These are phyloP conservation scores for Gymnodraco acuticeps DNA, from an alignment of 2,797 vertebrate genomes.

Conservation along the genomic window DNA sequence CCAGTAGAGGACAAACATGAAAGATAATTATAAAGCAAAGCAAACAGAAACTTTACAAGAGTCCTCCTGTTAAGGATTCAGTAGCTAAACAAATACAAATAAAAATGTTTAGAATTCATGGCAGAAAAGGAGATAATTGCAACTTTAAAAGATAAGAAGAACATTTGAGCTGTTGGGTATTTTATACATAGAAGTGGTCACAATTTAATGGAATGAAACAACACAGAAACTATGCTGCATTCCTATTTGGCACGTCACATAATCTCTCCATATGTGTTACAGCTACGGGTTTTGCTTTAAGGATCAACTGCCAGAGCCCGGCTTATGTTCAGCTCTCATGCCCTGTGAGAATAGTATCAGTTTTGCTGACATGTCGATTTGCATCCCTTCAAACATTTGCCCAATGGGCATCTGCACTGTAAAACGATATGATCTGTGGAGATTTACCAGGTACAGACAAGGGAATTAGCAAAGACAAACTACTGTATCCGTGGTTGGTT, in stretches of 20 bases:
- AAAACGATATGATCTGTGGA: slow-evolving; percentile 62
- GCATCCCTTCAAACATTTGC: slow-evolving; percentile 46
- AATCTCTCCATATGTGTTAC: slow-evolving; percentile 32
- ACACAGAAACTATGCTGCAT: slow-evolving; percentile 33
- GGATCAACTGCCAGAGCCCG: slow-evolving; percentile 37
- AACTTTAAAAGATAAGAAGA: not conserved
- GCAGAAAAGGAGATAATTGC: not conserved
- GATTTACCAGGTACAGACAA: slow-evolving; percentile 63
- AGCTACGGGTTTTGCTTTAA: slow-evolving; percentile 30
- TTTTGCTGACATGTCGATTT: slow-evolving; percentile 41
- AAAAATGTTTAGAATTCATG: slow-evolving; percentile 1
- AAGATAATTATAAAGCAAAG: slow-evolving; percentile 21
- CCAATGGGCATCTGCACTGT: slow-evolving; percentile 36
- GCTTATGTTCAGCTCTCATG: slow-evolving; percentile 33
- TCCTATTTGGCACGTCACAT: slow-evolving; percentile 21
- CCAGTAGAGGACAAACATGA: slow-evolving; percentile 12
- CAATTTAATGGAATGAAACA: slow-evolving; percentile 24
- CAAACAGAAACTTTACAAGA: slow-evolving; percentile 27
- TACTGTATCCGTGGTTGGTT: slow-evolving; percentile 39
- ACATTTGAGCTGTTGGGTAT: not conserved
- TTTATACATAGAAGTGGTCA: slow-evolving; percentile 31
- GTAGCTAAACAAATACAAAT: slow-evolving; percentile 10
- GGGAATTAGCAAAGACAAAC: slow-evolving; percentile 65
- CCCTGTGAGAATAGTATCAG: slow-evolving; percentile 33
- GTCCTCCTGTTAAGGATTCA: slow-evolving; percentile 19